Base-by-base conservation (phyloP, 1,140 invertebrate species). In the Maniola jurtina region DNA sequence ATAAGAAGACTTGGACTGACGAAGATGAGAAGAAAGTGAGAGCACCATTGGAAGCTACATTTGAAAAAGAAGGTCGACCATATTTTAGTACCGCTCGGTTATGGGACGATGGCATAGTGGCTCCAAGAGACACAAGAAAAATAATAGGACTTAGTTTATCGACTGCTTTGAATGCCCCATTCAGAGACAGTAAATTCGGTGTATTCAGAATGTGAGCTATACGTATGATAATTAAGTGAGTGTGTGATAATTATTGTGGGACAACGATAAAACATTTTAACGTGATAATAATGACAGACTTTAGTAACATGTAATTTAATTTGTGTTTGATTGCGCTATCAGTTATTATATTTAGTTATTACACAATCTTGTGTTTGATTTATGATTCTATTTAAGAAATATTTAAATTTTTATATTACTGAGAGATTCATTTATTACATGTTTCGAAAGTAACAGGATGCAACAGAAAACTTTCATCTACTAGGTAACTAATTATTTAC, bases 61-160 rank as follows among this genome's bases (percentile, higher is more conserved):
- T 99, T 89, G 98, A 99, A 81, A 92, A 88, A 45, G 98, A 99
- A 93, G 96, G 98, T 6, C 95, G 93, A 72, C 97, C 98, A 0
- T 99, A 98, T 84, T 99, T 94, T 83, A 95, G 97, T 42, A 97
- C 96, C 81, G 97, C 97, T 5, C 95, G 97, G 71, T 81, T 99
- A 9, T 99, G 98, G 97, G 98, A 99, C 89, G 98, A 99, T 91
- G 98, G 98, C 6, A 94, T 99, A 4, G 96, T 99, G 68, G 96
- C 99, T 91, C 98, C 98, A 0, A 94, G 93, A 65, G 96, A 99
- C 75, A 99, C 98, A 0, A 93, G 98, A 79, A 94, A 94, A 88
- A 94, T 99, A 10, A 89, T 99, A 15, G 97, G 96, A 1, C 84
- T 99, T 0, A 97, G 97, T 84, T 92, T 99, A 38, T 95, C 95